Base-by-base conservation (phyloP, 2,888 invertebrate genomes). In the Ornithoptera priamus region DNA sequence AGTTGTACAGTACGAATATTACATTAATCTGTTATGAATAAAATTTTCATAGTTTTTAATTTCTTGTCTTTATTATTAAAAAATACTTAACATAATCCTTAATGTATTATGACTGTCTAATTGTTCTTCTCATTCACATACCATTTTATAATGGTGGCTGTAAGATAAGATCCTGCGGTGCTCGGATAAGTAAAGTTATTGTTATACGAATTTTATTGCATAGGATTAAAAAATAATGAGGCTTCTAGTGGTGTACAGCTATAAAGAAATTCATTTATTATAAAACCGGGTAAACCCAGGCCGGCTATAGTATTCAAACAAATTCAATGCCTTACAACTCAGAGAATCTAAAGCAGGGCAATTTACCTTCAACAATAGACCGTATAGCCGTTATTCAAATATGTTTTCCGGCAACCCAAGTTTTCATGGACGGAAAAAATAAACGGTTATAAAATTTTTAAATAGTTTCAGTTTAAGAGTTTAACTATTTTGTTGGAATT, bases 311-410 rank as follows among this genome's bases (percentile, higher is more conserved):
- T 80, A 78, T 82, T 81, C 78, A 83, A 81, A 83, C 82, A 83
- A 84, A 85, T 83, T 81, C 80, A 82, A 79, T 82, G 81, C 84
- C 87, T 85, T 83, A 85, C 87, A 85, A 87, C 86, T 83, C 82
- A 84, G 81, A 85, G 80, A 80, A 81, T 85, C 87, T 87, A 86
- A 88, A 87, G 83, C 87, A 85, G 81, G 82, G 86, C 85, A 88
- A 88, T 90, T 89, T 85, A 88, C 87, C 82, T 86, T 87, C 87
- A 88, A 89, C 87, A 86, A 89, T 87, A 80, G 82, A 81, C 81
- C 85, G 84, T 84, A 85, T 84, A 85, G 86, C 85, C 87, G 86
- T 86, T 88, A 88, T 86, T 79, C 84, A 84, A 84, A 89, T 88
- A 87, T 86, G 86, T 88, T 88, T 85, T 83, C 84, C 81, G 83